Base-by-base conservation (phyloP, 2,888 invertebrate species). In the Dolichopus griseipennis region DNA sequence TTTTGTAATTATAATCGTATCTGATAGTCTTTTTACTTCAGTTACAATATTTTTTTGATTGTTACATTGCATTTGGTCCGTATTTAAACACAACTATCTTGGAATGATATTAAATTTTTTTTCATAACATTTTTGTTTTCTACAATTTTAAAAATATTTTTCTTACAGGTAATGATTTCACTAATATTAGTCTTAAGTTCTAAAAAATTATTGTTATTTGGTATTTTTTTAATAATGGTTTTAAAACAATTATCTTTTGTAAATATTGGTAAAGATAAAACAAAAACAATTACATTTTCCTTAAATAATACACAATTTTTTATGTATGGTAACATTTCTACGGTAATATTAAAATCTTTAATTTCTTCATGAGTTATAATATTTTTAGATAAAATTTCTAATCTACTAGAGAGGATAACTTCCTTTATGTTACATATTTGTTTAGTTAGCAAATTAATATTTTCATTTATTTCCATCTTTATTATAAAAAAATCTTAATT, bases 191-290 rank as follows among this genome's bases (percentile, higher is more conserved):
- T 65, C 22, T 65, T 43, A 41, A 68, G 15, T 66, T 68, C 68
- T 68, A 68, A 64, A 61, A 61, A 37, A 21, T 66, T 52, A 15
- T 64, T 34, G 37, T 68, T 68, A 66, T 68, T 68, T 22, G 66
- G 66, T 12, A 68, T 33, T 64, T 68, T 68, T 64, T 68, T n/a
- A 18, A 68, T 52, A 20, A 61, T 12, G 21, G 41, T 61, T 66
- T 64, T 68, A 37, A n/a, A 68, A 22, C 66, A 68, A 2, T 1
- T 1, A 20, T 27, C 18, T 64, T 20, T 9, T 64, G 66, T 43
- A 68, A 68, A 43, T 34, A n/a, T 64, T 15, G 66, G 66, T 20
- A 66, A 52, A 34, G 68, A 68, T 52, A 68, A 15, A 15, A 66
- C 68, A 52, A 68, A 68, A 27, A 68, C 22, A 12, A 68, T 68